A percentile compares a stretch with the other conserved stretches of the same genome.
Conservation (phyloP, 2,113 vertebrate genomes). For the Fregetta grallaria region DNA sequence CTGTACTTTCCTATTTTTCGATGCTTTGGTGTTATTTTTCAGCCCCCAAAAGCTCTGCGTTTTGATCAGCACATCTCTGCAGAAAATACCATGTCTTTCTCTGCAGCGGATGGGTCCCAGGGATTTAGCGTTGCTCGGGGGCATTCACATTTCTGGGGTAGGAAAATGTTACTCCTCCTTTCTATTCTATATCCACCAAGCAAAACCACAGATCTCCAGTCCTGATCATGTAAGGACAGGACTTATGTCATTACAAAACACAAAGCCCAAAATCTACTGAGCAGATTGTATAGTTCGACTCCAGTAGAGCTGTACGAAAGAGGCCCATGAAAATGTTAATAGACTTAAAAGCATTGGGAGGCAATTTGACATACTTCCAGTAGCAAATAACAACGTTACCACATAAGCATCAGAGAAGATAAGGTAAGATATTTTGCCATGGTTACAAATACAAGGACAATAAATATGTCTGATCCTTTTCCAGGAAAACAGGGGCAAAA, state of each 20-base stretch:
- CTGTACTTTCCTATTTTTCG: not conserved
- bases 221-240: not conserved
- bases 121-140: not conserved
- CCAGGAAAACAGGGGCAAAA: slow-evolving; percentile 15
- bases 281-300: not conserved
- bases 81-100: not conserved
- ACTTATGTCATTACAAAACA: not conserved
- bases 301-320: not conserved
- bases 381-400: not conserved
- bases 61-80: not conserved
- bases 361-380: slow-evolving; percentile 52
- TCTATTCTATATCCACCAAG: not conserved
- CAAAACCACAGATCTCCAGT: not conserved
- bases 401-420: not conserved
- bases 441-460: slow-evolving; percentile 43
- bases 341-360: not conserved
- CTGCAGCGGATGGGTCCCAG: not conserved
- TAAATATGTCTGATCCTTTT: slow-evolving; percentile 8
- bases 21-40: not conserved
- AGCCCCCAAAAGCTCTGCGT: not conserved
- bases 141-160: not conserved
- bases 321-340: slow-evolving; percentile 38
- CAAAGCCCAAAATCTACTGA: not conserved
- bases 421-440: slow-evolving; percentile 32
- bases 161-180: not conserved